Base-by-base conservation (phyloP, 2,888 invertebrate species). In the Drosophila acutilabella region DNA sequence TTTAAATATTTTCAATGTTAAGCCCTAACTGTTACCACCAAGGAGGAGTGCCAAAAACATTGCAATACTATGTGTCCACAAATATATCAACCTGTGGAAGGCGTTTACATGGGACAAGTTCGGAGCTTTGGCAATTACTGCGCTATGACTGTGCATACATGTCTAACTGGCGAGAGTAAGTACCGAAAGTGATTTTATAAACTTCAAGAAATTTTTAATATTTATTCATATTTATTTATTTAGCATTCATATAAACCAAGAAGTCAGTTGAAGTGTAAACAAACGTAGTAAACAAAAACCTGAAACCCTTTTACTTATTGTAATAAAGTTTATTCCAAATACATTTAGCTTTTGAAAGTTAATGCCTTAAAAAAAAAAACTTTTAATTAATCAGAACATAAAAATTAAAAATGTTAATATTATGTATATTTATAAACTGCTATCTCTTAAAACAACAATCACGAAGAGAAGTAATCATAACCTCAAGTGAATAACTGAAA, bases 151-250 rank as follows among this genome's bases (percentile, higher is more conserved):
- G 66, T 14, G 0, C 74, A 86, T 40, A 71, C 38, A 20, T 86
- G 85, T 8, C 11, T 4, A 1, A 88, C 78, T 3, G 88, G 86
- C 3, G 78, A 86, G 40, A 78, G 88, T 85, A 66, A 71, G 85
- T 70, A 7, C 0, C 0, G 11, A 33, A 8, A 7, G 7, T n/a
- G 0, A 4, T 18, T 13, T 6, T 1, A n/a, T 13, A 5, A 2
- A 47, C 14, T 13, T 8, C 1, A 7, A 1, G 3, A 2, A 2
- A n/a, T 2, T 7, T 6, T n/a, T 33, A 8, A n/a, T 2, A 1
- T 20, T 47, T 8, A 42, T 41, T 23, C 20, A 10, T 14, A 6
- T 36, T n/a, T 4, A 11, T 20, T 10, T 40, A 48, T 64, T n/a
- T 56, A 81, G 81, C 84, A 0, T 83, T 72, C 66, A 16, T 74